Evolutionary conservation across 2,113 vertebrate species (phyloP), one percentile per base, ranked within the genome.

Genomic region (Helogale parvula): DNA sequence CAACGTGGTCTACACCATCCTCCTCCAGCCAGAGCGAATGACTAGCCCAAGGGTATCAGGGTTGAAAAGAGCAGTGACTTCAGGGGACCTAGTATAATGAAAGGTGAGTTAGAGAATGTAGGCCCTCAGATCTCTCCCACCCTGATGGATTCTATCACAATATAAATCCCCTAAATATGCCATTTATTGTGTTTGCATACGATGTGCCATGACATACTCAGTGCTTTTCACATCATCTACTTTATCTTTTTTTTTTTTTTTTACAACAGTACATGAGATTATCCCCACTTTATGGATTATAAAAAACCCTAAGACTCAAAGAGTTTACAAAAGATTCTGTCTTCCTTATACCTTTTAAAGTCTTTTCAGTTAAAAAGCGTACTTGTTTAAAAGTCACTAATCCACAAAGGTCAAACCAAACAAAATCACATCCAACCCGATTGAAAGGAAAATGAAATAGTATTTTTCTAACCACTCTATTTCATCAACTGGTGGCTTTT

Each of bases 401-500:
- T 29, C 80, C 50, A 41, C 35, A 54, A 33, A 57, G 1, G 57
- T 13, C 52, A 66, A 52, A 68, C 27, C 66, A 25, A 31, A 77
- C 13, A 47, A 87, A 86, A 50, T 71, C 41, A 90, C 19, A 50
- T 50, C 47, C 92, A 80, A 76, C 0, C 23, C 85, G 17, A 85
- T 13, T 71, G 66, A 93, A 96, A 77, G 68, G 41, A 41, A 91
- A 89, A 86, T 93, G 81, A 76, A 76, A 79, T 50, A 35, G 29
- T 92, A 41, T 82, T 87, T 95, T 88, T 71, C 71, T 90, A 90
- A 80, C 52, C 0, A 2, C 50, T 97, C 41, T 93, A 31, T 84
- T 95, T 72, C 83, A 88, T 63, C 88, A 95, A 45, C 21, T 88
- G 76, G 77, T 81, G 38, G 50, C 52, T 94, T 95, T 95, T 95